These are phyloP conservation scores for Malthinus seriepunctatus DNA, from an alignment of 2,888 invertebrate genomes.

Conservation along the genomic window DNA sequence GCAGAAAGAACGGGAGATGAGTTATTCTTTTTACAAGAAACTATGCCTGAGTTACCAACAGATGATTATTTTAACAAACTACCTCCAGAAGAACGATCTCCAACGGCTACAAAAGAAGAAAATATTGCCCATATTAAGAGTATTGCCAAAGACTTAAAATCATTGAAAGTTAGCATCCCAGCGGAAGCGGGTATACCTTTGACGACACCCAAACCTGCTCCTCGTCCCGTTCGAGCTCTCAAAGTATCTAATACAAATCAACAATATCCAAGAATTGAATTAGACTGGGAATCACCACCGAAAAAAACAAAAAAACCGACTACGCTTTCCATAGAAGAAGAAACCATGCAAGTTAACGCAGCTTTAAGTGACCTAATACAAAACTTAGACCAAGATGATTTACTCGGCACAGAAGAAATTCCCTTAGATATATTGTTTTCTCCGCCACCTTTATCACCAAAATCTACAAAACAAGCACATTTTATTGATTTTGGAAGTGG, in stretches of 20 bases:
- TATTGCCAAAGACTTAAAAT: constrained; percentile 14
- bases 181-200: constrained; percentile 28
- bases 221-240: constrained; percentile 18
- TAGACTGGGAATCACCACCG: no score
- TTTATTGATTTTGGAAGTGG: no score
- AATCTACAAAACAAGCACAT: neutral
- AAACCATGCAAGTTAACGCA: no score
- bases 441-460: neutral
- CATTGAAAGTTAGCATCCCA: constrained; percentile 18
- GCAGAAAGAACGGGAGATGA: constrained; percentile 14
- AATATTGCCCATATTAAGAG: constrained; percentile 12
- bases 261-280: no score
- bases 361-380: no score
- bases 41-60: constrained; percentile 11
- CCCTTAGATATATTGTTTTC: neutral
- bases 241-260: no score
- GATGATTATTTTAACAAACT: constrained; percentile 4
- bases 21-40: constrained; percentile 23
- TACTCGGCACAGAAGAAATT: no score
- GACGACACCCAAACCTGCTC: constrained; percentile 32
- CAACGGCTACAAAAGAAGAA: constrained; percentile 9
- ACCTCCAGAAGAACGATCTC: constrained; percentile 4
- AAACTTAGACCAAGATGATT: no score
- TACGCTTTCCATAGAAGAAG: no score
- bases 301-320: no score